Base-by-base conservation (phyloP, 2,888 invertebrate species). In the Eupithecia centaureata region DNA sequence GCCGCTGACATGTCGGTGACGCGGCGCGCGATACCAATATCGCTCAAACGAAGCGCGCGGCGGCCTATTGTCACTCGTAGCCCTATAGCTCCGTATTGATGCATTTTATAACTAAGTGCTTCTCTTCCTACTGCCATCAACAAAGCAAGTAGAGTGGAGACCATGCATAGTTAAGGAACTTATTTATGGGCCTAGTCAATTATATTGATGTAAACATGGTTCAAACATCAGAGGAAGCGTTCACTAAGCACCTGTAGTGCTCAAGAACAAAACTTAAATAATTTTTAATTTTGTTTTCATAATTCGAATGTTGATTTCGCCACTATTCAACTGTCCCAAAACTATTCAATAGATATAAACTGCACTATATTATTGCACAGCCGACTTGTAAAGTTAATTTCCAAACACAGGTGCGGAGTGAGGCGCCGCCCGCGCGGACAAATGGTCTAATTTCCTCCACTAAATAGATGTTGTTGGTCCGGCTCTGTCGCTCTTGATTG, bases 371-470 rank as follows among this genome's bases (percentile, higher is more conserved):
- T 22, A 1, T 47, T 10, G 4, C 18, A 18, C 22, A 22, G 22
- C 18, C n/a, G 10, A 22, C 18, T 47, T 47, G 47, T 42, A 63
- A 54, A 56, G 59, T 28, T 33, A 18, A 63, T 22, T 60, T 63
- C 52, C 13, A 5, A 27, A 51, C 15, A 2, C 2, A 35, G 7
- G 4, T 51, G 25, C 25, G 13, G 13, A 51, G 13, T 12, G 32
- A 10, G 27, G 28, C 25, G 51, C 12, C 13, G 28, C 51, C n/a
- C 30, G 35, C 59, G 58, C 63, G 60, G 67, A 70, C 73, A 73
- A 72, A 71, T 71, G 72, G 68, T 66, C 73, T 72, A 70, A 71
- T 73, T 72, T 71, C 67, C 73, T 64, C 57, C 64, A 52, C 67
- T 72, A 69, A 74, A 72, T 71, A 69, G 68, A 61, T 63, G 70